These are phyloP conservation scores for Cephonodes hylas DNA, from an alignment of 2,888 invertebrate species.

Conservation along the genomic window DNA sequence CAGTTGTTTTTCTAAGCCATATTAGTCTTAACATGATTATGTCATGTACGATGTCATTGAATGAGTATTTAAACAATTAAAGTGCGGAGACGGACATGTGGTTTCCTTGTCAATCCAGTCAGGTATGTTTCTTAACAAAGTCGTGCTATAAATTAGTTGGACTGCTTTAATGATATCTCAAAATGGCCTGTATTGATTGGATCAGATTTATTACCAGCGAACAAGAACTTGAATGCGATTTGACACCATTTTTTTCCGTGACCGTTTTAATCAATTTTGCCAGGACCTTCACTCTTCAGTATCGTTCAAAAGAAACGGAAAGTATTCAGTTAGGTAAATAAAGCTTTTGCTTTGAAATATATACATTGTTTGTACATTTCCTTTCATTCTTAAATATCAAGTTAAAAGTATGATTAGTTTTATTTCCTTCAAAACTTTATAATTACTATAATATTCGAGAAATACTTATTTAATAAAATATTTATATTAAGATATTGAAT, in stretches of 20 bases:
- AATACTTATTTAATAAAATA: too few relatives aligned
- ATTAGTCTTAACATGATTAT: neutral
- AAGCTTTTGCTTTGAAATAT: neutral
- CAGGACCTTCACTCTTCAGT: neutral
- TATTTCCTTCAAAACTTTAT: too few relatives aligned
- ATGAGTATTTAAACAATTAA: neutral
- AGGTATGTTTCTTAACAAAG: conserved; percentile 18
- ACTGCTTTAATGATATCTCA: conserved; percentile 26
- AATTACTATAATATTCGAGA: too few relatives aligned
- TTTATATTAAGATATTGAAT: too few relatives aligned
- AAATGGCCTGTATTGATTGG: conserved; percentile 27
- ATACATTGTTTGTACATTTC: too few relatives aligned
- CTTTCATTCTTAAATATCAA: too few relatives aligned
- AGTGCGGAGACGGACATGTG: neutral
- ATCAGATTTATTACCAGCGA: conserved; percentile 20
- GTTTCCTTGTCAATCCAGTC: conserved; percentile 18
- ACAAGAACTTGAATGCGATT: conserved; percentile 20
- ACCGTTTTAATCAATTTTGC: neutral
- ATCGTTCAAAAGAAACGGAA: neutral
- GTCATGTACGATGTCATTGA: neutral
- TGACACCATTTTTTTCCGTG: conserved; percentile 23
- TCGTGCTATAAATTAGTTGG: conserved; percentile 23
- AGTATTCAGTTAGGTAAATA: neutral
- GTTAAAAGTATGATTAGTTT: too few relatives aligned
- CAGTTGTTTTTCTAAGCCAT: too few relatives aligned